These are phyloP conservation scores for Simalia tracyae DNA, from an alignment of 2,797 vertebrate genomes.

Conservation along the genomic window DNA sequence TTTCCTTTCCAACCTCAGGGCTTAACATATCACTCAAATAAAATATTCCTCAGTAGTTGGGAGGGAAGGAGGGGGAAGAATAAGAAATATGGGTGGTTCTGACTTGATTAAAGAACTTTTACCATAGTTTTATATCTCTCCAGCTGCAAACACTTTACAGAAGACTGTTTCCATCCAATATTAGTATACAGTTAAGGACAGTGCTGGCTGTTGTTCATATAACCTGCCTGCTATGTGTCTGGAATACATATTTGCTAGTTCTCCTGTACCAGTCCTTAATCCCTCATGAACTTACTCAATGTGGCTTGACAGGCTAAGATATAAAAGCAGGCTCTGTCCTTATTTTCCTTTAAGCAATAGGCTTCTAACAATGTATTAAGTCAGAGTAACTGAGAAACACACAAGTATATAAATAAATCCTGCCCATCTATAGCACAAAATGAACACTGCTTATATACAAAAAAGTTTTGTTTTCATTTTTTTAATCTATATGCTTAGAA, in stretches of 20 bases:
- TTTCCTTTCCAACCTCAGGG: conserved; percentile 46
- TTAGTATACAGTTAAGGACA: conserved; percentile 39
- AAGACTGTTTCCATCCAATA: conserved; percentile 59
- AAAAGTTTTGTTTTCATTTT: not conserved
- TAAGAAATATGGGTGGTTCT: conserved; percentile 47
- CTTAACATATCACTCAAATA: conserved; percentile 29
- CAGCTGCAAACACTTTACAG: conserved; percentile 64
- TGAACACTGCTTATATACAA: accelerated
- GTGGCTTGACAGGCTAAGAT: not conserved
- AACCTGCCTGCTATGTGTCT: conserved; percentile 29
- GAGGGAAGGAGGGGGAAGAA: conserved; percentile 2
- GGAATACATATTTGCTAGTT: conserved; percentile 36
- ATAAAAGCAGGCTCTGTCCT: not conserved
- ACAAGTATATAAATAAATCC: not conserved
- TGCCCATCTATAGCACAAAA: not conserved
- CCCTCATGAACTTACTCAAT: conserved; percentile 8
- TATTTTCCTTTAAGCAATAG: not conserved
- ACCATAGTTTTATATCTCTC: conserved; percentile 55
- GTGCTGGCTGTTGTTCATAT: conserved; percentile 56
- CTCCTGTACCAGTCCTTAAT: conserved; percentile 26
- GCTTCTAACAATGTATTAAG: not conserved
- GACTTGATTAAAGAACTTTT: conserved; percentile 56
- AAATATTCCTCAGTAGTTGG: conserved; percentile 32
- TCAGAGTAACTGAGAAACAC: not conserved
- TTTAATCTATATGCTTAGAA: not conserved